Conservation (phyloP, 2,888 invertebrate genomes). For the Mongoloraphidia duomilia region DNA sequence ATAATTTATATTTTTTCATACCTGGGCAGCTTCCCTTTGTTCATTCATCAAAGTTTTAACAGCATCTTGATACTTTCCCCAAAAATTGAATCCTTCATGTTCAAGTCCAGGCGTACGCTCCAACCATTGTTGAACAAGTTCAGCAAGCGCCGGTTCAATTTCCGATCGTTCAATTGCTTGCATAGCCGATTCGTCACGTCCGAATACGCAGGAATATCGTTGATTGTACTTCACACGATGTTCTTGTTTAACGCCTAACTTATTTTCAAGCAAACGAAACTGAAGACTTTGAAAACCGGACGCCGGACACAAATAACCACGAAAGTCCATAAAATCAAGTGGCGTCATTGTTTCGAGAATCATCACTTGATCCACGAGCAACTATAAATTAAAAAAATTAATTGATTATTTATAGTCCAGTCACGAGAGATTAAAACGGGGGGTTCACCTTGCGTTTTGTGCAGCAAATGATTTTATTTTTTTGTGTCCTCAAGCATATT, state of each 20-base stretch:
- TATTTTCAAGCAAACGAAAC: conserved; percentile 92
- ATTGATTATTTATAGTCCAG: neutral
- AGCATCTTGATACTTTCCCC: conserved; percentile 73
- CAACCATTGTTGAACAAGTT: conserved; percentile 82
- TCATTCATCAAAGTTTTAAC: conserved; percentile 57
- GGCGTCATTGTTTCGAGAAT: conserved; percentile 99
- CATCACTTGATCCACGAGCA: conserved; percentile 91
- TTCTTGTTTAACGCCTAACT: conserved; percentile 66
- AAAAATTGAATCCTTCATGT: conserved; percentile 76
- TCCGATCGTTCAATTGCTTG: conserved; percentile 51
- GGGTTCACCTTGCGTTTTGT: no score
- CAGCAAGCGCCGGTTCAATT: conserved; percentile 68
- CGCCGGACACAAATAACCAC: conserved; percentile 82
- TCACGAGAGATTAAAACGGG: no score
- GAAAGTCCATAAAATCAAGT: conserved; percentile 95
- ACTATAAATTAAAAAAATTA: conserved; percentile 36
- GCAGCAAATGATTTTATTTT: no score
- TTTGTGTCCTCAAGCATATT: no score
- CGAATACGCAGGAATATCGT: conserved; percentile 76
- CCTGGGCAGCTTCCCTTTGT: conserved; percentile 48
- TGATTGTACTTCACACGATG: conserved; percentile 88
- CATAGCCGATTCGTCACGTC: conserved; percentile 46
- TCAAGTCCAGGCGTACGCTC: conserved; percentile 89
- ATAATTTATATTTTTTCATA: conserved; percentile 20
- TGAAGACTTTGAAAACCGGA: conserved; percentile 97